phyloP scores from a whole-genome alignment of 2,113 vertebrate species.

The Mixornis gularis region DNA sequence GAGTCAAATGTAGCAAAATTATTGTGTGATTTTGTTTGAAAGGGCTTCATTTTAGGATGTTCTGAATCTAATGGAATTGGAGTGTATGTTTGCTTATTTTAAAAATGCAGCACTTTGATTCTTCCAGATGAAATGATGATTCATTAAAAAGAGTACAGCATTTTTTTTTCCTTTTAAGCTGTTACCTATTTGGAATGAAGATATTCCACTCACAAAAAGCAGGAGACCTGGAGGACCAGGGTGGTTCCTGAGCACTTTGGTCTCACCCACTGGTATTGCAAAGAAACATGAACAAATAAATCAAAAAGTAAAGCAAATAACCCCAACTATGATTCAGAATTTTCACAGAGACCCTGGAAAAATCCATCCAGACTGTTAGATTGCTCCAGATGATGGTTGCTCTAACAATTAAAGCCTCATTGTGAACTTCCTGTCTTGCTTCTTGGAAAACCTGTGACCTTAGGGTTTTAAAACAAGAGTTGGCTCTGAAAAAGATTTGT shows the following conservation, averaged over 20 bases:
- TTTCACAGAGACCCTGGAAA: not conserved
- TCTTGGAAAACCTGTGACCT: not conserved
- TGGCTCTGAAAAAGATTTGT: not conserved
- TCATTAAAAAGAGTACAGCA: not conserved
- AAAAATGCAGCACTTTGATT: not conserved
- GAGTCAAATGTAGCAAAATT: not conserved
- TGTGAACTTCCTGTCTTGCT: not conserved
- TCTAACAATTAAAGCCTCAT: not conserved
- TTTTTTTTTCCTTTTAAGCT: not conserved
- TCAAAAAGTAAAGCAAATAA: not conserved
- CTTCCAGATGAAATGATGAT: not conserved
- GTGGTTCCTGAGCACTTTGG: not conserved
- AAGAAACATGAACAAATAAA: not conserved
- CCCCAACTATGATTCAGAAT: not conserved
- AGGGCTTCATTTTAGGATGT: not conserved
- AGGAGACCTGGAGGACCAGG: not conserved
- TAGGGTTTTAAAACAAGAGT: not conserved
- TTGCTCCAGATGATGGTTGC: accelerated
- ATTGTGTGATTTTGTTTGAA: not conserved
- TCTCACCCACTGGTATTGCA: not conserved
- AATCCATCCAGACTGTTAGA: not conserved
- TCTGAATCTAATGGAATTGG: not conserved
- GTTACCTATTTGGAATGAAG: not conserved
- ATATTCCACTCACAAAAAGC: not conserved
- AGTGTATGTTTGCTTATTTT: not conserved